These are phyloP conservation scores for Drosophila kanapiae DNA, from an alignment of 1,140 invertebrate species.

Conservation along the genomic window DNA sequence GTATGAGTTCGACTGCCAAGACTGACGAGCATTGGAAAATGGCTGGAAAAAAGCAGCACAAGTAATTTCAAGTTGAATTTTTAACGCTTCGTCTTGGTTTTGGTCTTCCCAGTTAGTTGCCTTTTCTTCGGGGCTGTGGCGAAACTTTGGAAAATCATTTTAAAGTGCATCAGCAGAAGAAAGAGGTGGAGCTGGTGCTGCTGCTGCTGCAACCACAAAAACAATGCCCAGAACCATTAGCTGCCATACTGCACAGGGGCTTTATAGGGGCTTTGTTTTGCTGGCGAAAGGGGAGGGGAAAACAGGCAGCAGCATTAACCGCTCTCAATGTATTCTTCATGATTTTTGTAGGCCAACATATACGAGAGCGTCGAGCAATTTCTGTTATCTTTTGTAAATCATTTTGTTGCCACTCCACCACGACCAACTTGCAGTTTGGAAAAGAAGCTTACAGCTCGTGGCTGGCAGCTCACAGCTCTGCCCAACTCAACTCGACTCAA, in stretches of 20 bases:
- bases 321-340: slow-evolving; percentile 75
- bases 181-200: slow-evolving; percentile 65
- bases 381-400: slow-evolving; percentile 79
- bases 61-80: slow-evolving; percentile 78
- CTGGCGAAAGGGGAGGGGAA: background rate
- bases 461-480: slow-evolving; percentile 7
- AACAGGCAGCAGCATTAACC: slow-evolving; percentile 36
- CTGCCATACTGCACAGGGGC: slow-evolving; percentile 24
- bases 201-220: slow-evolving; percentile 27
- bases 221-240: slow-evolving; percentile 55
- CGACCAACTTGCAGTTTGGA: slow-evolving; percentile 43
- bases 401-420: slow-evolving; percentile 74
- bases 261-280: background rate
- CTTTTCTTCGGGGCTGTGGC: slow-evolving; percentile 42
- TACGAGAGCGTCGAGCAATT: slow-evolving; percentile 57
- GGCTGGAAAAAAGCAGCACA: slow-evolving; percentile 37
- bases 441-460: slow-evolving; percentile 26
- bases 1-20: slow-evolving; percentile 44
- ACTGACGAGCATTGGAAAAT: slow-evolving; percentile 20
- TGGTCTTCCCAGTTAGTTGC: slow-evolving; percentile 8
- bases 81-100: slow-evolving; percentile 65
- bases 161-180: slow-evolving; percentile 66
- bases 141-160: slow-evolving; percentile 74
- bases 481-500: slow-evolving; percentile 27
- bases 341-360: slow-evolving; percentile 77